A percentile compares a stretch with the other conserved stretches of the same genome.
Conservation (phyloP, 2,797 vertebrate species). For the Pterois miles region DNA sequence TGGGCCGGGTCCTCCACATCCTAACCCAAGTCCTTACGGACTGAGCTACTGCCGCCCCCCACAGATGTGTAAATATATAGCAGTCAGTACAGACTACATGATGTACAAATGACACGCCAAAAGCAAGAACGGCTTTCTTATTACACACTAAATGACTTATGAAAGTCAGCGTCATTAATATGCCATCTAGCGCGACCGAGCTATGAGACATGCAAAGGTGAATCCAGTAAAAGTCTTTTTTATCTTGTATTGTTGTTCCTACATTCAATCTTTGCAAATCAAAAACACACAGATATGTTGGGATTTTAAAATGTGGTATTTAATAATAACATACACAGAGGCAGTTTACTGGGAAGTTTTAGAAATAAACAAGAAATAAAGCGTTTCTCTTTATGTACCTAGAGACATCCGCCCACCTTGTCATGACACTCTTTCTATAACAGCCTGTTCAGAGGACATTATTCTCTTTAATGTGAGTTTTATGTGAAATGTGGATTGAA, state of each 20-base stretch:
- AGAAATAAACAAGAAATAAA: background rate
- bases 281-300: background rate
- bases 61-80: too few relatives aligned
- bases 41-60: too few relatives aligned
- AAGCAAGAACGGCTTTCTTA: too few relatives aligned
- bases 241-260: too few relatives aligned
- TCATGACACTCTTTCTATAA: background rate
- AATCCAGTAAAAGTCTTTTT: background rate
- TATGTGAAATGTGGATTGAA: slow-evolving; percentile 7
- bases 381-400: background rate
- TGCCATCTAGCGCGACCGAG: too few relatives aligned
- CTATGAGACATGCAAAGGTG: background rate
- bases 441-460: background rate
- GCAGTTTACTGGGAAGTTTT: background rate
- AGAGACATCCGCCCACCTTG: background rate
- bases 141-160: too few relatives aligned
- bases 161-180: too few relatives aligned
- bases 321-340: background rate
- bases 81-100: too few relatives aligned
- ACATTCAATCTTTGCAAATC: too few relatives aligned
- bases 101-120: too few relatives aligned
- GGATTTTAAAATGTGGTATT: background rate
- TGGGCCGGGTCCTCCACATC: too few relatives aligned
- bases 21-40: too few relatives aligned
- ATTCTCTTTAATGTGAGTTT: background rate